Evolutionary conservation across 2,113 vertebrate genomes (phyloP), one percentile per base, ranked within the genome.

Genomic region (Apteryx owenii): DNA sequence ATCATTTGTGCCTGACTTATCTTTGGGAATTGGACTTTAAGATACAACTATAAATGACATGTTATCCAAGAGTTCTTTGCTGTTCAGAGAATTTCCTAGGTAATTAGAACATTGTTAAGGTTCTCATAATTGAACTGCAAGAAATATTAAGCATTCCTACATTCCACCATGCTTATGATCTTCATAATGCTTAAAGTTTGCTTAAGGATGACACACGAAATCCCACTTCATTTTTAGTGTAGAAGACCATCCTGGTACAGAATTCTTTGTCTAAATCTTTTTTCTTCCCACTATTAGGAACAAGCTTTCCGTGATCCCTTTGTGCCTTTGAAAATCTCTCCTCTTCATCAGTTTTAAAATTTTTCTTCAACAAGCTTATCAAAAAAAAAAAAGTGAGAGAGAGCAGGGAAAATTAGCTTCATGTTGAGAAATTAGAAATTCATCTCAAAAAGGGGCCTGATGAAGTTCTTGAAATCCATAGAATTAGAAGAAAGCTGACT

Each of bases 71-170:
- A 94, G 53, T 79, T 88, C 53, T 89, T 84, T 89, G 53, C 26
- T 82, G 56, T 85, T 93, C 81, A 80, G 81, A 91, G 78, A 85
- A 79, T 82, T 93, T 88, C 71, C 44, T 65, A 4, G 2, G n/a
- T 90, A 96, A 97, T 93, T 96, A 91, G 87, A 89, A 89, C 28
- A 91, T 69, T 92, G 60, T 69, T 86, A 76, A 85, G 5, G 29
- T 77, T 85, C 62, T 85, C 5, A 29, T 79, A 94, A 91, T 89
- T 93, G 84, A 94, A 82, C 53, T 65, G 22, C n/a, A 80, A 81
- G 56, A 94, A 94, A 72, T 93, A 87, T 76, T 94, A 80, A 77
- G 79, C 70, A 87, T 87, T 89, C 48, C 58, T 93, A 25, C 20
- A 65, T 65, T 88, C 12, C 7, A 72, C 28, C 48, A 36, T 79